A percentile compares a stretch with the other conserved stretches of the same genome.
Evolutionary conservation across 2,113 vertebrate species (phyloP).

Genomic region (Callocephalon fimbriatum): DNA sequence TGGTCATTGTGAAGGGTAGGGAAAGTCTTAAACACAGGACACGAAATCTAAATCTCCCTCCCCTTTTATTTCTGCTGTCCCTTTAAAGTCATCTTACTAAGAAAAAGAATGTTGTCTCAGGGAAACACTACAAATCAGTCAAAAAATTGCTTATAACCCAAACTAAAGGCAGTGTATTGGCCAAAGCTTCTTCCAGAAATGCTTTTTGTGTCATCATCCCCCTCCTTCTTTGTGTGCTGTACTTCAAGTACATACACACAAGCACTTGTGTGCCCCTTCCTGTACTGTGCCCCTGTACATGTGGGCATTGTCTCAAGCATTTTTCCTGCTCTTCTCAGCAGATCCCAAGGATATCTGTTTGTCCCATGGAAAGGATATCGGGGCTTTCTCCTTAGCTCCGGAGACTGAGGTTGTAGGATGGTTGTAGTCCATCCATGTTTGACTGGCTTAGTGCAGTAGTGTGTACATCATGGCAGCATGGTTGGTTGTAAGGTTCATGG

Average conservation of each 20-base stretch:
- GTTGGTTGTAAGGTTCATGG: neutral
- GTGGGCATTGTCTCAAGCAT: neutral
- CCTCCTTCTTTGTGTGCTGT: neutral
- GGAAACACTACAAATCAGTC: neutral
- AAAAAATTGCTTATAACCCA: neutral
- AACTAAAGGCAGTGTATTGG: neutral
- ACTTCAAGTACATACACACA: too few species aligned
- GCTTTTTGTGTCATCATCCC: neutral
- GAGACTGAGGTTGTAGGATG: neutral
- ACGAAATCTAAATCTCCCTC: neutral
- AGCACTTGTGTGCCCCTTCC: neutral
- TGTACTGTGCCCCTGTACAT: fast-evolving
- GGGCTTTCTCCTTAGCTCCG: neutral
- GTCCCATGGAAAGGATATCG: neutral
- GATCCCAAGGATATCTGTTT: neutral
- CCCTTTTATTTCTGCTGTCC: neutral
- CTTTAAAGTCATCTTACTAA: neutral
- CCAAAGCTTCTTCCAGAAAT: neutral
- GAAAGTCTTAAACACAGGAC: neutral
- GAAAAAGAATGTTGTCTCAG: neutral
- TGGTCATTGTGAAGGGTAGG: neutral
- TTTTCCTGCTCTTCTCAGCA: neutral
- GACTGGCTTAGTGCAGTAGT: neutral
- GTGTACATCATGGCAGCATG: neutral
- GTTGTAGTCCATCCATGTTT: neutral